Base-by-base conservation (phyloP, 2,797 vertebrate genomes). In the Delichon dasypus region DNA sequence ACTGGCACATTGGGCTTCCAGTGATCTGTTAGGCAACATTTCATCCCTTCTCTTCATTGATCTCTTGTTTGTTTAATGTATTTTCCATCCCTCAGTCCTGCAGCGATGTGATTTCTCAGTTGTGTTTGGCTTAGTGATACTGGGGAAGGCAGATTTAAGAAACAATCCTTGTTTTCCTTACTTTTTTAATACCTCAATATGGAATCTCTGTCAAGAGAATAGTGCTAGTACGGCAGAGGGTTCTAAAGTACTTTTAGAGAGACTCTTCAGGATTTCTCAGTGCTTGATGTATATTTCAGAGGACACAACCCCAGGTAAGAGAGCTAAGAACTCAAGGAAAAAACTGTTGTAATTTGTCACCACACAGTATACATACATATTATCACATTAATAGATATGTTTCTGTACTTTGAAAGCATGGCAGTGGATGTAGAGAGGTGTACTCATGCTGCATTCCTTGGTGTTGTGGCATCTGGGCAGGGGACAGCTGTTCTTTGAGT, bases 341-440 rank as follows among this genome's bases (percentile, higher is more conserved):
- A 84, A 2, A 9, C 4, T 64, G 15, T 10, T 34, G 3, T 19
- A 36, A 53, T 47, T 66, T 83, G 15, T 75, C 40, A 30, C 13
- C 8, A 13, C 27, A 7, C 13, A 40, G 7, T 57, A 34, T 11
- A 8, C 1, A 11, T n/a, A 0, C 3, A 30, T 27, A 7, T 65
- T 55, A 25, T 60, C 18, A 23, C 2, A 2, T 14, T 30, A 60
- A 64, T 4, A 80, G 42, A 9, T 66, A 44, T 57, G 50, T 54
- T 11, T 30, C 11, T 40, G 36, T 55, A 16, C 19, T 30, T 48
- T 67, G 48, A 45, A 57, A 70, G 7, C 2, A 0, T 25, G 14
- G 6, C 23, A 51, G 26, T 36, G 27, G 13, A 5, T 55, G 29
- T 6, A 55, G 25, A 55, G 53, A 40, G 51, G 5, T 79, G 15